These are phyloP conservation scores for Rhagonycha fulva DNA, from an alignment of 2,888 invertebrate genomes.

Conservation along the genomic window DNA sequence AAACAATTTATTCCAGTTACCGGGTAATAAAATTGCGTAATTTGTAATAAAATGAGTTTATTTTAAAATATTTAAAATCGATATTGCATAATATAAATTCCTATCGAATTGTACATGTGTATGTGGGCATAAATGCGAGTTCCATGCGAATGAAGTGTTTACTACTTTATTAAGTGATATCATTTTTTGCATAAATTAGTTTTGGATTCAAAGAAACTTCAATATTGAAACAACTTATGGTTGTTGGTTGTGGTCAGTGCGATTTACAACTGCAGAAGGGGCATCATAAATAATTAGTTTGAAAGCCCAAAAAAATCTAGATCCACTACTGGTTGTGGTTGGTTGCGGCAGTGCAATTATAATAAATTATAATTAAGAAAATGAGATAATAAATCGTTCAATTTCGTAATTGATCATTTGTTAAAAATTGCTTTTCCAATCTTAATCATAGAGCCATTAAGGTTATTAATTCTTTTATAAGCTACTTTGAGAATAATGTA, in stretches of 20 bases:
- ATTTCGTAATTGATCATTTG: background rate
- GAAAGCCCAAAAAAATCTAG: too few relatives aligned
- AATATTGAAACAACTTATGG: too few relatives aligned
- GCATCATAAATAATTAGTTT: too few relatives aligned
- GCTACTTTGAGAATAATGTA: background rate
- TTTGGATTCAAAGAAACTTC: background rate
- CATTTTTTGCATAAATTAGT: background rate
- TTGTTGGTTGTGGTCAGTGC: too few relatives aligned
- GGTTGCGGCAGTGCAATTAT: background rate
- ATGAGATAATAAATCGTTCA: background rate
- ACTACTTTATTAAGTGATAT: background rate
- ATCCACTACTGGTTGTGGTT: background rate
- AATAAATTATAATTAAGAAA: too few relatives aligned
- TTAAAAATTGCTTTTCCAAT: background rate
- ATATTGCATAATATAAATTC: background rate
- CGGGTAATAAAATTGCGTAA: background rate
- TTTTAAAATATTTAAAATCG: background rate
- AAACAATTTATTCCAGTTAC: background rate
- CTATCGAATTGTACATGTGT: background rate
- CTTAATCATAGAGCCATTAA: background rate
- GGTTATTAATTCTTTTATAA: background rate
- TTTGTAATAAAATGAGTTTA: background rate
- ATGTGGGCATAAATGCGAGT: background rate
- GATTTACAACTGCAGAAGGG: too few relatives aligned
- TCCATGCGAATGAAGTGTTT: background rate